phyloP scores from a whole-genome alignment of 2,113 vertebrate species.

The Mola mola region DNA sequence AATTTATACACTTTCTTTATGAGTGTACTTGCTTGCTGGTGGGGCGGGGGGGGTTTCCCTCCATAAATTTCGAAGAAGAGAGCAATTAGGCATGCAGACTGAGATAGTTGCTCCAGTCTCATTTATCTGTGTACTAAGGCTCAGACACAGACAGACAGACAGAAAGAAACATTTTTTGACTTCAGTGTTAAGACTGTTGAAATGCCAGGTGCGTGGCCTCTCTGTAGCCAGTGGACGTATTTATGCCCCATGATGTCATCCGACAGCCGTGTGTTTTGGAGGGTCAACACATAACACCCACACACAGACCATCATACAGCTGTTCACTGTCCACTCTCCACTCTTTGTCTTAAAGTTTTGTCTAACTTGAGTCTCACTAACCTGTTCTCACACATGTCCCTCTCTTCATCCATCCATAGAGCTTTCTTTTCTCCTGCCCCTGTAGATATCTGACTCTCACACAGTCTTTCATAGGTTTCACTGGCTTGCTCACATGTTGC shows the following conservation, averaged over 20 bases:
- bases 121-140: conserved; percentile 32
- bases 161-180: conserved; percentile 21
- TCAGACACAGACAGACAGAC: conserved; percentile 11
- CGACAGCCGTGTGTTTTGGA: conserved; percentile 63
- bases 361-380: conserved; percentile 41
- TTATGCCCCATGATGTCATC: conserved; percentile 78
- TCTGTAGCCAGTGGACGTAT: conserved; percentile 71
- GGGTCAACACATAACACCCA: conserved; percentile 60
- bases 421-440: conserved; percentile 26
- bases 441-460: conserved; percentile 53
- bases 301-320: conserved; percentile 62
- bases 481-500: conserved; percentile 36
- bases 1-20: conserved; percentile 58
- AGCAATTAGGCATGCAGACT: conserved; percentile 56
- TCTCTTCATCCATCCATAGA: conserved; percentile 17
- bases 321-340: conserved; percentile 42
- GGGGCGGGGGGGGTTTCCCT: conserved; percentile 40
- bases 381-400: conserved; percentile 22
- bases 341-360: conserved; percentile 44
- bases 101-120: conserved; percentile 1
- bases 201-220: conserved; percentile 54
- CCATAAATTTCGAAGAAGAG: conserved; percentile 52
- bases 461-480: conserved; percentile 51
- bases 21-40: conserved; percentile 26
- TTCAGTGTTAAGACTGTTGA: conserved; percentile 40